A percentile compares a stretch with the other conserved stretches of the same genome.
Conservation (phyloP, 2,888 invertebrate species). For the Ophioninae sp. region DNA sequence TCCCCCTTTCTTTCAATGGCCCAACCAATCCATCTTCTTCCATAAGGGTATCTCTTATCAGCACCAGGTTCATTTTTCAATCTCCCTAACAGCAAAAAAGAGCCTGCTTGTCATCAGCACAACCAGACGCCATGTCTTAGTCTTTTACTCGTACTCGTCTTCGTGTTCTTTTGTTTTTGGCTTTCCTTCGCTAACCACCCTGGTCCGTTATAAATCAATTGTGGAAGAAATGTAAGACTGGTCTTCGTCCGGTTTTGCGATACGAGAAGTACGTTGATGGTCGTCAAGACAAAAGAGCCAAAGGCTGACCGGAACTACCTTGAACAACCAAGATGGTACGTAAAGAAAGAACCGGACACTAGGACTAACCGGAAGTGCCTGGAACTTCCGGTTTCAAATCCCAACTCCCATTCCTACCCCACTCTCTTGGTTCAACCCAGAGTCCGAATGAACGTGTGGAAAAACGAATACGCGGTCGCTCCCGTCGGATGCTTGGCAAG, state of each 20-base stretch:
- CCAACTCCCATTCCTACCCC: slow-evolving; percentile 51
- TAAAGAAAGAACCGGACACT: slow-evolving; percentile 34
- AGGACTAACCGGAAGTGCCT: slow-evolving; percentile 51
- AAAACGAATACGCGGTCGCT: slow-evolving; percentile 18
- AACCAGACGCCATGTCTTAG: slow-evolving; percentile 4
- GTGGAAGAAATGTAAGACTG: slow-evolving; percentile 9
- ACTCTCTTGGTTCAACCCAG: slow-evolving; percentile 34
- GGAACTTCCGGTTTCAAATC: slow-evolving; percentile 60
- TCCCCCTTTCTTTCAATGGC: neutral
- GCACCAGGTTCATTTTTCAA: slow-evolving; percentile 49
- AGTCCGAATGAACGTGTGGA: slow-evolving; percentile 11
- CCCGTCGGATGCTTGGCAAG: slow-evolving; percentile 13
- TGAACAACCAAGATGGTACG: slow-evolving; percentile 26
- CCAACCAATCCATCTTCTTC: no score
- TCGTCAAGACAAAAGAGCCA: neutral
- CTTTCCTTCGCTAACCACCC: slow-evolving; percentile 25
- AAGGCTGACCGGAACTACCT: slow-evolving; percentile 12
- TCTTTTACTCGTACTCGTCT: neutral
- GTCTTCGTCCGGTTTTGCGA: slow-evolving; percentile 8
- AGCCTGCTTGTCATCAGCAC: slow-evolving; percentile 23
- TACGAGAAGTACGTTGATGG: slow-evolving; percentile 24
- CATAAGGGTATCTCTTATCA: neutral
- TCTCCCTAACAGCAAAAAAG: slow-evolving; percentile 40
- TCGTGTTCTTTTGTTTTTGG: neutral
- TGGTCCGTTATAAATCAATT: slow-evolving; percentile 52